phyloP scores from a whole-genome alignment of 2,888 invertebrate genomes.

The Drosophila paracracens region DNA sequence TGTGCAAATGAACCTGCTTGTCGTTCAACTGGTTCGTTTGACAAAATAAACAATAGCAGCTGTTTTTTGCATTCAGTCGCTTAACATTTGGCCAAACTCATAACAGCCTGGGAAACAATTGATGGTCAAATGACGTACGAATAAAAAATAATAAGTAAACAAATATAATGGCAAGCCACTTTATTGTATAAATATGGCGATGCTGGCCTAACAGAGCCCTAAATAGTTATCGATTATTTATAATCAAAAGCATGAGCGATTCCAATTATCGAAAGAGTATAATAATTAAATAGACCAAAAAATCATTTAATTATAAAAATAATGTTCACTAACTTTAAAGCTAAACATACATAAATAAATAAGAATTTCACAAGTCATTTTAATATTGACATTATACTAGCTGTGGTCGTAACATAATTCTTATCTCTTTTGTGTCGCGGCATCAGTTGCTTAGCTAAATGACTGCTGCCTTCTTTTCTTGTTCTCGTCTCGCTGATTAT shows the following conservation, averaged over 20 bases:
- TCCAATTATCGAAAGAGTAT: background rate
- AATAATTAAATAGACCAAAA: background rate
- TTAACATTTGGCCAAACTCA: background rate
- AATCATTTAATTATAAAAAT: background rate
- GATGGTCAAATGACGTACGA: background rate
- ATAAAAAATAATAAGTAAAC: background rate
- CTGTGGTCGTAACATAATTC: constrained; percentile 49
- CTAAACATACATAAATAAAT: background rate
- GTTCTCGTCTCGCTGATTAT: constrained; percentile 42
- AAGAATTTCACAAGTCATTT: constrained; percentile 19
- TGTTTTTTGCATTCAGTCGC: constrained; percentile 8
- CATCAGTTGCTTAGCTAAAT: constrained; percentile 32
- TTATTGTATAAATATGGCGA: background rate
- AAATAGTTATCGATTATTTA: background rate
- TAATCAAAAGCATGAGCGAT: background rate
- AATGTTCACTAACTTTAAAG: background rate
- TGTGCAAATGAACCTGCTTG: background rate
- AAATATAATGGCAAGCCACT: background rate
- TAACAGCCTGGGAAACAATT: background rate
- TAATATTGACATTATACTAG: constrained; percentile 60
- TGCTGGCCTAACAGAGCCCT: background rate
- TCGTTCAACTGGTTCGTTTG: constrained; percentile 15
- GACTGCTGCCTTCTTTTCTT: background rate
- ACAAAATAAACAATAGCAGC: constrained; percentile 16
- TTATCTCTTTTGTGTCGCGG: constrained; percentile 18